phyloP scores from a whole-genome alignment of 2,797 vertebrate genomes.

The Tarsius wallacei region DNA sequence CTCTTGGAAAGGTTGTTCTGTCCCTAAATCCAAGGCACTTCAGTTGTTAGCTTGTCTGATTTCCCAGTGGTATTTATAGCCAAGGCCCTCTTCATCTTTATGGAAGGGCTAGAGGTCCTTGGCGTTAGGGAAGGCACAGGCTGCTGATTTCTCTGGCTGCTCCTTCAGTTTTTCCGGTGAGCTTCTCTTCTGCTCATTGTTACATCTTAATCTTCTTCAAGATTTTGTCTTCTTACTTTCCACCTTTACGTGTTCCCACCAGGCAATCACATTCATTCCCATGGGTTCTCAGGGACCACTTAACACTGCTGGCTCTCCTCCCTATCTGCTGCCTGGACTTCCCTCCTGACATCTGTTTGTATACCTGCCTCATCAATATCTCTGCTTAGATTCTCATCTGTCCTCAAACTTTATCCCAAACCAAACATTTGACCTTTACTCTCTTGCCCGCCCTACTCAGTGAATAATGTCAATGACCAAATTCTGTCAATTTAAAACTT shows the following conservation, averaged over 20 bases:
- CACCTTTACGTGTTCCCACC: not conserved
- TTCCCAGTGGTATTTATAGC: constrained; percentile 6
- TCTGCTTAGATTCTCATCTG: not conserved
- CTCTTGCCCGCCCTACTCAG: not conserved
- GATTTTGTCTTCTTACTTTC: not conserved
- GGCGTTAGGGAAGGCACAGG: not conserved
- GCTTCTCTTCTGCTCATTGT: not conserved
- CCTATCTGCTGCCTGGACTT: not conserved
- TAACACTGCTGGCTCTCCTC: not conserved
- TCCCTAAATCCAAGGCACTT: not conserved
- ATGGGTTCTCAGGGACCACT: not conserved
- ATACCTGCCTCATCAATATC: not conserved
- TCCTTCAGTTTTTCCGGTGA: not conserved
- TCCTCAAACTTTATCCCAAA: not conserved
- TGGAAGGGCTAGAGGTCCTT: not conserved
- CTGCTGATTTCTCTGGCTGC: not conserved
- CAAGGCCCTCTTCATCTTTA: not conserved
- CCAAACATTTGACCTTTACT: not conserved
- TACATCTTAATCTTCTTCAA: not conserved
- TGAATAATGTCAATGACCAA: not conserved
- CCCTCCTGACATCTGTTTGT: not conserved
- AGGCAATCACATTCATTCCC: not conserved
- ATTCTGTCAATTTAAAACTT: not conserved
- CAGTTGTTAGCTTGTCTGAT: not conserved
- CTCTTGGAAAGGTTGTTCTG: not conserved